Conservation (phyloP, 2,888 invertebrate species). For the Cosmia pyralina region DNA sequence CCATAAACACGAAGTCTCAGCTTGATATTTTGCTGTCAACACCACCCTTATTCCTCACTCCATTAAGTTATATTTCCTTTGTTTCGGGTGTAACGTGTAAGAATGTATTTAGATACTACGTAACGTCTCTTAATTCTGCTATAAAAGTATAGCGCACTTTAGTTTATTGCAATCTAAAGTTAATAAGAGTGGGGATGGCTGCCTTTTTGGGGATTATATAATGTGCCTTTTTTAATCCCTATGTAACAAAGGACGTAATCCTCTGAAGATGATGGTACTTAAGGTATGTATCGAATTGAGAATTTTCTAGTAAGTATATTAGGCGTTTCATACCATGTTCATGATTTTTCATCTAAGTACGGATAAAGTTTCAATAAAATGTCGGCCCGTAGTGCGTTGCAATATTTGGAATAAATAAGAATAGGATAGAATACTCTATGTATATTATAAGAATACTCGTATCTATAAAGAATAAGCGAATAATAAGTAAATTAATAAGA, state of each 20-base stretch:
- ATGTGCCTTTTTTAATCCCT: constrained; percentile 63
- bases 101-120: constrained; percentile 68
- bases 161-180: constrained; percentile 88
- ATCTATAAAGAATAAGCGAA: no score
- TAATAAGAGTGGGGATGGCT: constrained; percentile 80
- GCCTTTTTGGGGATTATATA: constrained; percentile 65
- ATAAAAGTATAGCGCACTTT: constrained; percentile 87
- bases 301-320: constrained; percentile 24
- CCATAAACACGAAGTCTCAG: constrained; percentile 81
- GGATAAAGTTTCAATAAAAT: not conserved
- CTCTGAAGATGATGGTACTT: constrained; percentile 53
- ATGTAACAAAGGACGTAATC: constrained; percentile 54
- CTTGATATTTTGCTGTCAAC: constrained; percentile 55
- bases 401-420: not conserved
- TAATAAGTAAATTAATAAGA: no score
- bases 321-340: constrained; percentile 17
- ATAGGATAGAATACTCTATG: no score
- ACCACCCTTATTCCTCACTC: constrained; percentile 47
- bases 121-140: constrained; percentile 84
- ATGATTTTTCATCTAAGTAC: constrained; percentile 28
- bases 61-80: constrained; percentile 62
- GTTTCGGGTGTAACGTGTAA: constrained; percentile 1
- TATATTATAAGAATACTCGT: no score
- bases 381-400: not conserved
- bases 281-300: constrained; percentile 51